These are phyloP conservation scores for human DNA, from an alignment of 2,113 vertebrate species.

Conservation along the genomic window GRCh38 chr17:66958001-66958500, in stretches of 20 bases:
- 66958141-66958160: conserved; percentile 25
- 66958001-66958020: conserved; percentile 67
- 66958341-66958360: background rate
- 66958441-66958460: background rate
- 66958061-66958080: background rate
- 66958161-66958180: conserved; percentile 36
- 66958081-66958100: background rate
- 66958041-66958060: background rate
- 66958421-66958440: background rate
- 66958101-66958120: background rate
- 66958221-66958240: conserved; percentile 67
- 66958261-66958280: conserved; percentile 62
- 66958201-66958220: conserved; percentile 67
- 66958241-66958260: conserved; percentile 77
- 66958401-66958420: background rate
- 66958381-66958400: background rate
- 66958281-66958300: conserved; percentile 65
- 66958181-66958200: conserved; percentile 45
- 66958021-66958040: background rate
- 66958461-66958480: background rate
- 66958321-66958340: background rate
- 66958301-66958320: conserved; percentile 30
- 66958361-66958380: background rate
- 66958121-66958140: background rate
- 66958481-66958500: background rate